A percentile compares a stretch with the other conserved stretches of the same genome.
Conservation (phyloP, 2,113 vertebrate genomes). For the Oreocharis arfaki region DNA sequence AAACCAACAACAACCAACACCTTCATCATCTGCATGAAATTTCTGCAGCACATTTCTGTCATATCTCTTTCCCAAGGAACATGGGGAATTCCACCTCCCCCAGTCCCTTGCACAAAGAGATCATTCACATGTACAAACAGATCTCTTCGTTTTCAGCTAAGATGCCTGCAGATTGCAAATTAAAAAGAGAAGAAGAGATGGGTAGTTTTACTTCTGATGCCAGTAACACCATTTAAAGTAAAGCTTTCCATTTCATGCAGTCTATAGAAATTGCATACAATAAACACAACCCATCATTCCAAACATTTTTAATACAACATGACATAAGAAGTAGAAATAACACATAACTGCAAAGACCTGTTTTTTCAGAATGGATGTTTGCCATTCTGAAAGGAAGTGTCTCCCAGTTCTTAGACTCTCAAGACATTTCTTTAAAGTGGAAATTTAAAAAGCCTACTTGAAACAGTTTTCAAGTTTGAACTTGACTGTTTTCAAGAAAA, state of each 20-base stretch:
- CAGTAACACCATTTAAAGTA: neutral
- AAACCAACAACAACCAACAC: neutral
- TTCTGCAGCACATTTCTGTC: neutral
- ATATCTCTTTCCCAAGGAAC: neutral
- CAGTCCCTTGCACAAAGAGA: neutral
- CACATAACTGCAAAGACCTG: neutral
- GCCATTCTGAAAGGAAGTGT: neutral
- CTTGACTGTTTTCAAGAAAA: constrained; percentile 19
- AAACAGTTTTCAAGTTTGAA: too few species aligned
- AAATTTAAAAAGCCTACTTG: neutral
- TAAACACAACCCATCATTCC: neutral
- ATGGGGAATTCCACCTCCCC: neutral
- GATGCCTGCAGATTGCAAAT: neutral
- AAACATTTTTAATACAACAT: neutral
- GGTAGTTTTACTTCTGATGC: neutral
- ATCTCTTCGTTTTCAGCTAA: neutral
- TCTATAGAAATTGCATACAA: neutral
- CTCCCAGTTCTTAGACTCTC: neutral
- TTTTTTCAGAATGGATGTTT: neutral
- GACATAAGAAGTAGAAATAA: neutral
- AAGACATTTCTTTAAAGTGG: neutral
- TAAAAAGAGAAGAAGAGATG: neutral
- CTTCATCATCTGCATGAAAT: neutral
- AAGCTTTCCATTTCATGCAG: neutral
- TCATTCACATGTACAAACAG: neutral